Percentiles rank a stretch among this genome's conserved stretches.
Evolutionary conservation across 2,888 invertebrate genomes (phyloP).

Genomic region (Platycheirus albimanus): DNA sequence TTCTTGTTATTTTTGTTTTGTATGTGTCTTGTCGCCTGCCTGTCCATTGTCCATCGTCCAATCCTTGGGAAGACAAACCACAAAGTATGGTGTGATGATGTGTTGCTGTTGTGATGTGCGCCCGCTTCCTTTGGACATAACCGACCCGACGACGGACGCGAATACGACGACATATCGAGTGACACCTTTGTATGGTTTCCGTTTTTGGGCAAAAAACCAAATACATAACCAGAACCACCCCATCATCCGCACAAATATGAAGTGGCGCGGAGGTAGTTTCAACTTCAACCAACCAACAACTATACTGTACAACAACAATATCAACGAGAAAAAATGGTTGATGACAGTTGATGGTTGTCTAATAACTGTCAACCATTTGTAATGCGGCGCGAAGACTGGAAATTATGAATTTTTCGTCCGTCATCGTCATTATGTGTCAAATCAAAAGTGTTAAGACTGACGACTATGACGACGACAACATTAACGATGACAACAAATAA

Average conservation of each 20-base stretch:
- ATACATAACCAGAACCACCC: slow-evolving; percentile 60
- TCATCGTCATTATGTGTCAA: slow-evolving; percentile 67
- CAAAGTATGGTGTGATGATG: slow-evolving; percentile 24
- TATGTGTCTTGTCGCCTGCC: slow-evolving; percentile 44
- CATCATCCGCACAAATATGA: slow-evolving; percentile 14
- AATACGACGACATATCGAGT: slow-evolving; percentile 67
- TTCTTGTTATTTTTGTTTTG: neutral
- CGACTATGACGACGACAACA: neutral
- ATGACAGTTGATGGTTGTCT: slow-evolving; percentile 67
- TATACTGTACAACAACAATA: slow-evolving; percentile 14
- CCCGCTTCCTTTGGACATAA: slow-evolving; percentile 64
- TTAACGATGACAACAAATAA: neutral
- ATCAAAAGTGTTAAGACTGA: slow-evolving; percentile 33
- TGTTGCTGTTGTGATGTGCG: slow-evolving; percentile 68
- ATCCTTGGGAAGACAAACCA: slow-evolving; percentile 49
- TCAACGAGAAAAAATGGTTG: slow-evolving; percentile 55
- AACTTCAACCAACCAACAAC: too few species aligned
- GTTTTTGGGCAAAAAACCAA: slow-evolving; percentile 56
- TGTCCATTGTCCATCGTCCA: slow-evolving; percentile 57
- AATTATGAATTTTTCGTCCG: slow-evolving; percentile 68
- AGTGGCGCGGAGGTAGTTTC: slow-evolving; percentile 7
- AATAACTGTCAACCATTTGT: slow-evolving; percentile 74
- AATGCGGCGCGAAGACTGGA: slow-evolving; percentile 63
- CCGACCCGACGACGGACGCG: slow-evolving; percentile 10
- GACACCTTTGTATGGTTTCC: slow-evolving; percentile 74